These are phyloP conservation scores for Neuroscelio doddi DNA, from an alignment of 2,888 invertebrate genomes.

Conservation along the genomic window DNA sequence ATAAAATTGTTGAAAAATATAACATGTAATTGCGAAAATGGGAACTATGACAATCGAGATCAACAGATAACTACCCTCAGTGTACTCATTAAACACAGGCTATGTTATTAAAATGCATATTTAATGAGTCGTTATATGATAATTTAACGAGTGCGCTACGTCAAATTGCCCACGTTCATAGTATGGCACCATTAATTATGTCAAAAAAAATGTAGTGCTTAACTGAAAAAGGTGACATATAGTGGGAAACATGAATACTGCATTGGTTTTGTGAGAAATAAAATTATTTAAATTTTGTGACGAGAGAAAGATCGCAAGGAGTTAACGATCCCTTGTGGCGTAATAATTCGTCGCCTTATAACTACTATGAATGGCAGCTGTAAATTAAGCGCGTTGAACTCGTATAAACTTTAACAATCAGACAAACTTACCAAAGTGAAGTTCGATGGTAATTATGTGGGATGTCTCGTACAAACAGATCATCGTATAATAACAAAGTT, in stretches of 20 bases:
- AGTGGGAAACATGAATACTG: not conserved
- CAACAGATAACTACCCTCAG: conserved; percentile 6
- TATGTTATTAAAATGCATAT: conserved; percentile 23
- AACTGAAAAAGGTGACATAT: conserved; percentile 1
- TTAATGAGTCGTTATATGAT: conserved; percentile 41
- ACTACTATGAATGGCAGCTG: conserved; percentile 24
- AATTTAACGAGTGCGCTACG: conserved; percentile 51
- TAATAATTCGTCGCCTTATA: conserved; percentile 14
- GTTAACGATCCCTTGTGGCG: conserved; percentile 3
- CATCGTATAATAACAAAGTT: no score
- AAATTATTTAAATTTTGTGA: conserved; percentile 17
- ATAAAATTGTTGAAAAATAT: not conserved
- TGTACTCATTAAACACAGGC: not conserved
- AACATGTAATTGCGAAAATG: not conserved
- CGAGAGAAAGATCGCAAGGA: conserved; percentile 7
- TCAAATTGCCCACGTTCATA: conserved; percentile 52
- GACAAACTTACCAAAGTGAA: no score
- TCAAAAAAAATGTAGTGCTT: conserved; percentile 41
- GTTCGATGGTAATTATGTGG: no score
- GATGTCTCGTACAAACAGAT: no score
- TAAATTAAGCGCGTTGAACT: conserved; percentile 25
- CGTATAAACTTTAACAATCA: no score
- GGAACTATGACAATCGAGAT: not conserved
- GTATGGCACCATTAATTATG: conserved; percentile 56
- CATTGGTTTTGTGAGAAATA: not conserved